Evolutionary conservation across 1,140 invertebrate genomes (phyloP).

Genomic region (Pachypeltis micranthus): DNA sequence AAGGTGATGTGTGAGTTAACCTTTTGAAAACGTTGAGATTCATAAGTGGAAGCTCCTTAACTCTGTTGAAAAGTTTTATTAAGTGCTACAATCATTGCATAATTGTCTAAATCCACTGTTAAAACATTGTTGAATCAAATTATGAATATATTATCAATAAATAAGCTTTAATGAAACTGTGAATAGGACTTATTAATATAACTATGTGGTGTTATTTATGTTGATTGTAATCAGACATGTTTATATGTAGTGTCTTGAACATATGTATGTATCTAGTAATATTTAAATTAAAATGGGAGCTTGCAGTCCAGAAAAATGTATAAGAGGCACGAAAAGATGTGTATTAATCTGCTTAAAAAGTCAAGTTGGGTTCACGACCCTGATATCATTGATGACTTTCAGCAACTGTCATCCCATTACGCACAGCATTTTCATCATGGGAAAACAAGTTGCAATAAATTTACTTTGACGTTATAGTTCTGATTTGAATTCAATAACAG

Average conservation of each 20-base stretch:
- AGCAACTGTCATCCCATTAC: too few species aligned
- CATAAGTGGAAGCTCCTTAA: neutral
- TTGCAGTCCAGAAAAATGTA: slow-evolving; percentile 3
- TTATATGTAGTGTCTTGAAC: neutral
- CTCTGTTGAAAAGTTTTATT: neutral
- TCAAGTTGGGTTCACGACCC: too few species aligned
- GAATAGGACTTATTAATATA: neutral
- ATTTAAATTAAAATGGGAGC: neutral
- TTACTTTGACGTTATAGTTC: too few species aligned
- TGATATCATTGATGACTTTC: too few species aligned
- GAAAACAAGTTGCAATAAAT: too few species aligned
- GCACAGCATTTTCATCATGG: too few species aligned
- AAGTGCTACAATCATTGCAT: slow-evolving; percentile 6
- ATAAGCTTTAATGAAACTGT: slow-evolving; percentile 11
- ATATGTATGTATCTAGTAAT: neutral
- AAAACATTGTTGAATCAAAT: slow-evolving; percentile 10
- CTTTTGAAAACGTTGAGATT: neutral
- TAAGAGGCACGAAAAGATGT: too few species aligned
- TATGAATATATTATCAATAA: slow-evolving; percentile 4
- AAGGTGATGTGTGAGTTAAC: neutral
- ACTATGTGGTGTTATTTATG: slow-evolving; percentile 1
- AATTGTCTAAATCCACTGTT: slow-evolving; percentile 7
- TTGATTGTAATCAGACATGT: slow-evolving; percentile 1
- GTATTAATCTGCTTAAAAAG: too few species aligned
- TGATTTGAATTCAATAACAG: too few species aligned